Conservation (phyloP, 2,113 vertebrate species). For the Actenoides lindsayi region DNA sequence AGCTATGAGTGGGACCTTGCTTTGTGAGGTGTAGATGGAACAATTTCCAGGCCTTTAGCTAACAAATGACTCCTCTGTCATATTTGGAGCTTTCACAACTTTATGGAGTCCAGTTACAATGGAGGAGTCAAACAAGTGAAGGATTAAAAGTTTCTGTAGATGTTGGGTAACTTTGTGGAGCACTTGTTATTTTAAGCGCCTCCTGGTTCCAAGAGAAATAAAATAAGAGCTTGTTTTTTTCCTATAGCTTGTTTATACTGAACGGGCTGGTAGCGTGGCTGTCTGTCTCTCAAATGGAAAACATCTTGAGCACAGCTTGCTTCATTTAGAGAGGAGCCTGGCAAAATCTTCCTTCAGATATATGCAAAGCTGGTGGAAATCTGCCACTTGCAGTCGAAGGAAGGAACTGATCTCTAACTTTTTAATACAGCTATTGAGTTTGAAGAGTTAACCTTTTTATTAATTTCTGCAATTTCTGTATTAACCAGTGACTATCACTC, state of each 20-base stretch:
- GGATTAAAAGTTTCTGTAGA: background rate
- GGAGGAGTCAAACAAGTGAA: background rate
- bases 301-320: background rate
- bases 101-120: background rate
- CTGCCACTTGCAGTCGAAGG: background rate
- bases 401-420: background rate
- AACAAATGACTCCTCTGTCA: background rate
- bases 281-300: background rate
- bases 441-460: background rate
- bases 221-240: background rate
- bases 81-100: background rate
- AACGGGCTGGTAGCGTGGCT: background rate
- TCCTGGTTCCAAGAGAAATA: background rate
- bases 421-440: background rate
- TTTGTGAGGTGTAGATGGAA: background rate
- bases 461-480: background rate
- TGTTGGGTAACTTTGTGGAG: background rate
- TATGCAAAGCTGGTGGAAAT: background rate
- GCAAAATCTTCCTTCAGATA: background rate
- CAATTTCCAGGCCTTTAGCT: background rate
- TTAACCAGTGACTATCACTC: background rate
- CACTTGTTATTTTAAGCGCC: background rate
- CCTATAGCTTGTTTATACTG: background rate
- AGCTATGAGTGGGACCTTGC: background rate
- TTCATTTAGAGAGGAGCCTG: background rate